A percentile compares a stretch with the other conserved stretches of the same genome.
Conservation (phyloP, 1,140 invertebrate genomes). For the Saxidomus purpurata region DNA sequence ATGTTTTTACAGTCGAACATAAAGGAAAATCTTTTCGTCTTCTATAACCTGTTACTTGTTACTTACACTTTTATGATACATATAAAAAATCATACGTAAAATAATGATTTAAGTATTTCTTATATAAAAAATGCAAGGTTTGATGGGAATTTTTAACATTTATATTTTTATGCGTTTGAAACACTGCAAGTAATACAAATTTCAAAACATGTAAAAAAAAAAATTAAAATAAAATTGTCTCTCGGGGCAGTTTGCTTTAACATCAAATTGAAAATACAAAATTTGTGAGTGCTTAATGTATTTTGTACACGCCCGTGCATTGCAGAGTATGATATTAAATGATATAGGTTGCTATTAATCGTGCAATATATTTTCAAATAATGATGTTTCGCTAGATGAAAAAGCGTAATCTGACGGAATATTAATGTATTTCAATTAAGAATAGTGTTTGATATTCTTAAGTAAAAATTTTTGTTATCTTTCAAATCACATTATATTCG, state of each 20-base stretch:
- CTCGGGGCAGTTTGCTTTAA: neutral
- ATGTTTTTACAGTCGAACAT: too few species aligned
- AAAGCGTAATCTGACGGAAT: neutral
- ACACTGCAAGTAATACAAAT: too few species aligned
- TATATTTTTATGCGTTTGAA: too few species aligned
- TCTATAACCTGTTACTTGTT: too few species aligned
- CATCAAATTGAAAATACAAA: neutral
- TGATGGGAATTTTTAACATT: too few species aligned
- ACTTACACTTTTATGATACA: too few species aligned
- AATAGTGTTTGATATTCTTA: conserved; percentile 13
- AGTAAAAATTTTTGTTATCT: neutral
- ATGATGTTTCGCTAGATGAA: neutral
- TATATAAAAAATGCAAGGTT: too few species aligned
- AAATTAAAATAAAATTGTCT: neutral
- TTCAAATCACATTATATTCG: neutral
- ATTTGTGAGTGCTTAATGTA: neutral
- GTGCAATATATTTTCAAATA: conserved; percentile 2
- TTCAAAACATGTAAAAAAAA: neutral
- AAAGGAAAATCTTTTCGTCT: too few species aligned
- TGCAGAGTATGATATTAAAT: conserved; percentile 12
- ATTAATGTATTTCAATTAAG: conserved; percentile 17
- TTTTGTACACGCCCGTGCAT: neutral
- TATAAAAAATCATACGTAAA: too few species aligned
- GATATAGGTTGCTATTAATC: neutral
- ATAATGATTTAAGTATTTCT: too few species aligned